These are phyloP conservation scores for Cephalopachus bancanus DNA, from an alignment of 2,797 vertebrate genomes.

Conservation along the genomic window DNA sequence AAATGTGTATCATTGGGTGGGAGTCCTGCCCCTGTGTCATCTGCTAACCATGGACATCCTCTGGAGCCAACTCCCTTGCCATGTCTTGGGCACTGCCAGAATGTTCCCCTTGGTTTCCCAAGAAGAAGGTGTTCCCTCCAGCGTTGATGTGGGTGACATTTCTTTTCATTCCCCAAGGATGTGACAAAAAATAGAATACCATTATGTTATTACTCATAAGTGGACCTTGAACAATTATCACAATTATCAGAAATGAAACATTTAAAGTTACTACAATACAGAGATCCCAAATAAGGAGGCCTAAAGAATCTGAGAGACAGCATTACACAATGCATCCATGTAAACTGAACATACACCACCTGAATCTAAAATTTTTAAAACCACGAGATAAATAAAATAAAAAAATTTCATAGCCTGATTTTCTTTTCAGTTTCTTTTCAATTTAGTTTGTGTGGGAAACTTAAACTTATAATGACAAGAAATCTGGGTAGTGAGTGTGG, in stretches of 20 bases:
- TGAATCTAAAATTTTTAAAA: too few species aligned
- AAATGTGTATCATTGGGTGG: too few species aligned
- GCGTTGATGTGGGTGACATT: rapidly evolving
- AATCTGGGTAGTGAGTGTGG: not conserved
- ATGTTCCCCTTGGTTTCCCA: rapidly evolving
- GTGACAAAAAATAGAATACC: not conserved
- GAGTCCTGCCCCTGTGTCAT: rapidly evolving
- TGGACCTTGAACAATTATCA: too few species aligned
- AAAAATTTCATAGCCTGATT: conserved; percentile 30
- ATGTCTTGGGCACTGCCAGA: not conserved
- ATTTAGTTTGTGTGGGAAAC: not conserved
- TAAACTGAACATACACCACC: too few species aligned
- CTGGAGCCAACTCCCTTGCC: rapidly evolving
- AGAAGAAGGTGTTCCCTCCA: not conserved
- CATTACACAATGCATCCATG: too few species aligned
- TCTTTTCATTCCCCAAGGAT: too few species aligned
- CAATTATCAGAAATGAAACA: too few species aligned
- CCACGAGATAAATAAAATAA: not conserved
- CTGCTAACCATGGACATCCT: not conserved
- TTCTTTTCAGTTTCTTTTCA: conserved; percentile 57
- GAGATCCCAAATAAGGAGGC: not conserved
- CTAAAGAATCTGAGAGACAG: not conserved
- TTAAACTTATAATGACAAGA: conserved; percentile 45
- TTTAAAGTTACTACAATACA: too few species aligned
- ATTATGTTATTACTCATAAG: too few species aligned